A percentile compares a stretch with the other conserved stretches of the same genome.
phyloP scores from a whole-genome alignment of 92 coral and sea anemone species.

The Parazoanthus swiftii region DNA sequence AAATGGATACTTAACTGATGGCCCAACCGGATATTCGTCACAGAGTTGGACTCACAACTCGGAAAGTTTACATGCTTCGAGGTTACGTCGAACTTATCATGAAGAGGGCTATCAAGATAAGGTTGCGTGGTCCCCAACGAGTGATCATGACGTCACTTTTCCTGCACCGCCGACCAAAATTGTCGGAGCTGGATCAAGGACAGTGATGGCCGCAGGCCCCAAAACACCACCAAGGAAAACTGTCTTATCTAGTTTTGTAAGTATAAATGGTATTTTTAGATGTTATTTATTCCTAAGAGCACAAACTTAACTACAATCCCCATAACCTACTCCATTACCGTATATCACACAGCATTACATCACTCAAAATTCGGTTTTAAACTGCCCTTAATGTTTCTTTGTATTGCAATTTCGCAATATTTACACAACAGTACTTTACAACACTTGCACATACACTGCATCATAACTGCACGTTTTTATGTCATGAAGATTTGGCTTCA shows the following conservation, averaged over 20 bases:
- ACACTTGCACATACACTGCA: too few species aligned
- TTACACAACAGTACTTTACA: too few species aligned
- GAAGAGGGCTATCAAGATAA: neutral
- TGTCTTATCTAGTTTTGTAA: slow-evolving; percentile 7
- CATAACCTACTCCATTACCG: too few species aligned
- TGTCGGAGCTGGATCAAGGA: neutral
- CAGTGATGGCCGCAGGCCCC: too few species aligned
- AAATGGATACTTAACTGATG: neutral
- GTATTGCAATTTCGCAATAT: too few species aligned
- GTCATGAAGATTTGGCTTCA: too few species aligned
- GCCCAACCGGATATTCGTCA: neutral
- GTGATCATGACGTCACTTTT: neutral
- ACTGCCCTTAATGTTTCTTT: too few species aligned
- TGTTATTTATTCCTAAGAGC: neutral
- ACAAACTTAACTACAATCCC: too few species aligned
- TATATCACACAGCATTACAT: too few species aligned
- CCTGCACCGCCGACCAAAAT: neutral
- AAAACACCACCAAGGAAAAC: neutral
- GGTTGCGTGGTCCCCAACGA: neutral
- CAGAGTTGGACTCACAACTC: neutral
- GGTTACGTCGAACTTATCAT: neutral
- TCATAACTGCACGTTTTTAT: too few species aligned
- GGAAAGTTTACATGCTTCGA: slow-evolving; percentile 2
- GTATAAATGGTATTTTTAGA: neutral
- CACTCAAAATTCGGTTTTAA: too few species aligned